Conservation (phyloP, 2,888 invertebrate species). For the Nemurella pictetii region DNA sequence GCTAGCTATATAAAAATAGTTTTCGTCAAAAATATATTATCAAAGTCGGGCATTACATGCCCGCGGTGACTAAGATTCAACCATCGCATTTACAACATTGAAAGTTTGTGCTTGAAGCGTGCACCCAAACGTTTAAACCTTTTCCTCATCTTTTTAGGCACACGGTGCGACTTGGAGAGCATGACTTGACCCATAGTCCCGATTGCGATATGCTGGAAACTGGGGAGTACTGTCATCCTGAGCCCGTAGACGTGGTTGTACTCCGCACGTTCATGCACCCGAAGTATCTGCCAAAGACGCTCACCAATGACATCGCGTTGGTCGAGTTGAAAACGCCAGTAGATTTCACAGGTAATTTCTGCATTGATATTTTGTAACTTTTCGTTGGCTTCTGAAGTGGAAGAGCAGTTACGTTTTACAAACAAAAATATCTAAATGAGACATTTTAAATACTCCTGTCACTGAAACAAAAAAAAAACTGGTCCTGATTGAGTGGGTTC, state of each 20-base stretch:
- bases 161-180: slow-evolving; percentile 65
- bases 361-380: neutral
- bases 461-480: too few species aligned
- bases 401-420: neutral
- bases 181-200: slow-evolving; percentile 50
- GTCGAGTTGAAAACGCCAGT: slow-evolving; percentile 20
- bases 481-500: neutral
- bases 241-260: slow-evolving; percentile 52
- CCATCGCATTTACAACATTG: too few species aligned
- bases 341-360: neutral
- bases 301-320: slow-evolving; percentile 65
- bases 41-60: neutral
- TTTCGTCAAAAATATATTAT: too few species aligned
- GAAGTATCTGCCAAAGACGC: slow-evolving; percentile 54
- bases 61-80: too few species aligned
- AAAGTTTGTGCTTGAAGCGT: too few species aligned
- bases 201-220: slow-evolving; percentile 48
- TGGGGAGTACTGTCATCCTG: slow-evolving; percentile 20
- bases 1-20: too few species aligned
- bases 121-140: too few species aligned
- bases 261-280: slow-evolving; percentile 58
- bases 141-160: neutral
- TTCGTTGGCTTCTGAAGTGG: neutral
- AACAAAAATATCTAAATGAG: neutral
- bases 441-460: too few species aligned